phyloP scores from a whole-genome alignment of 2,113 vertebrate genomes.

The Pyxicephalus adspersus region DNA sequence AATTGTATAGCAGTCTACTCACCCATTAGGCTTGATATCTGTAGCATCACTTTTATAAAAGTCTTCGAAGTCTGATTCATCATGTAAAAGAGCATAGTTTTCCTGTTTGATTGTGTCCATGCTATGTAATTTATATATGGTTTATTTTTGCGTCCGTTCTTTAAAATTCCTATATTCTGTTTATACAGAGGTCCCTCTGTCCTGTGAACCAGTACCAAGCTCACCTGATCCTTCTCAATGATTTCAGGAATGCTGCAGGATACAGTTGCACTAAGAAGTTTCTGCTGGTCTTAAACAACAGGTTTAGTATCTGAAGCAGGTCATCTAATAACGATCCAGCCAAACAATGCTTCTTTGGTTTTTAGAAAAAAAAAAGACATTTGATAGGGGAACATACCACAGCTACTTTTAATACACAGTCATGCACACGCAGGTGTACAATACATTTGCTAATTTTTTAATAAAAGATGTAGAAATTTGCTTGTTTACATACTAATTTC shows the following conservation, averaged over 20 bases:
- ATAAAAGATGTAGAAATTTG: too few relatives aligned
- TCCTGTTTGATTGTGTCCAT: constrained; percentile 44
- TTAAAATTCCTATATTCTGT: not conserved
- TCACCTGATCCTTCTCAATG: not conserved
- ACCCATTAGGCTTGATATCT: constrained; percentile 26
- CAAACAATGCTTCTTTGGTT: constrained; percentile 34
- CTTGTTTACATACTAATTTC: too few relatives aligned
- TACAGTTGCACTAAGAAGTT: not conserved
- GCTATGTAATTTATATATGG: constrained; percentile 18
- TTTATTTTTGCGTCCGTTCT: not conserved
- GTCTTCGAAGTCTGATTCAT: constrained; percentile 54
- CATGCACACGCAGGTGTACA: not conserved
- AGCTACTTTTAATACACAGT: not conserved
- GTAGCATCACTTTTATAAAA: constrained; percentile 53
- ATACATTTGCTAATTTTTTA: too few relatives aligned
- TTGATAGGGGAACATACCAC: not conserved
- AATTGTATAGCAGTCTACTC: constrained; percentile 9
- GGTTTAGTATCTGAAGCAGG: constrained; percentile 32
- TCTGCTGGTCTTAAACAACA: not conserved
- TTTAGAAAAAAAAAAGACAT: not conserved
- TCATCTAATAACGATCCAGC: not conserved
- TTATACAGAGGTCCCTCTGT: constrained; percentile 22
- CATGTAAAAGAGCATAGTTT: constrained; percentile 56
- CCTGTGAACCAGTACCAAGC: not conserved
- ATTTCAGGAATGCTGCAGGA: constrained; percentile 7